phyloP scores from a whole-genome alignment of 2,888 invertebrate genomes.

The Pyrochroa serraticornis region DNA sequence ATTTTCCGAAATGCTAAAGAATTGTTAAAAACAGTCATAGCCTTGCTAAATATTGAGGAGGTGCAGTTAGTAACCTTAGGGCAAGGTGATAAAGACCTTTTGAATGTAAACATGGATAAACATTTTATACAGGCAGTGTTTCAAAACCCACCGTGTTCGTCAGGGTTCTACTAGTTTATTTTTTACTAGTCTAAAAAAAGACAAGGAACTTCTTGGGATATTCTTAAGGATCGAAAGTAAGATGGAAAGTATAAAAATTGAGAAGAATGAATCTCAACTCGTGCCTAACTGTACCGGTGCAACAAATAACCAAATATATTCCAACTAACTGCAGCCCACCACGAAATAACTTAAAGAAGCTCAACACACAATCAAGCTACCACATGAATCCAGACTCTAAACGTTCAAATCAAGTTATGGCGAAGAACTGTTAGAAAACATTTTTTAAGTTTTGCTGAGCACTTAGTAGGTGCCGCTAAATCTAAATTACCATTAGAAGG shows the following conservation, averaged over 20 bases:
- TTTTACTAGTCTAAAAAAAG: constrained; percentile 89
- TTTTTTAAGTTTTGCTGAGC: constrained; percentile 80
- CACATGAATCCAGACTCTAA: constrained; percentile 94
- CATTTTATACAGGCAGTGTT: constrained; percentile 90
- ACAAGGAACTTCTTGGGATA: constrained; percentile 91
- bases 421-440: constrained; percentile 88
- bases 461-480: constrained; percentile 84
- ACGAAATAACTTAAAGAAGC: constrained; percentile 82
- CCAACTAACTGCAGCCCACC: constrained; percentile 87
- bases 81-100: constrained; percentile 81
- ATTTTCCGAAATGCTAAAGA: constrained; percentile 95
- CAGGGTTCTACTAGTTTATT: constrained; percentile 89
- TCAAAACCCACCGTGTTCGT: constrained; percentile 93
- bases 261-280: constrained; percentile 95
- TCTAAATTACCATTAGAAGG: constrained; percentile 81
- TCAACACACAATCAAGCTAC: constrained; percentile 88
- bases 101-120: constrained; percentile 89
- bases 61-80: constrained; percentile 81
- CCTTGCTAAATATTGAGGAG: constrained; percentile 83
- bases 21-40: constrained; percentile 81
- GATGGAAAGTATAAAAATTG: constrained; percentile 91
- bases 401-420: constrained; percentile 90
- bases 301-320: constrained; percentile 96
- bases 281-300: constrained; percentile 98
- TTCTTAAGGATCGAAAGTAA: constrained; percentile 95